Conservation (phyloP, 2,113 vertebrate genomes). For the Syngnathus floridae region DNA sequence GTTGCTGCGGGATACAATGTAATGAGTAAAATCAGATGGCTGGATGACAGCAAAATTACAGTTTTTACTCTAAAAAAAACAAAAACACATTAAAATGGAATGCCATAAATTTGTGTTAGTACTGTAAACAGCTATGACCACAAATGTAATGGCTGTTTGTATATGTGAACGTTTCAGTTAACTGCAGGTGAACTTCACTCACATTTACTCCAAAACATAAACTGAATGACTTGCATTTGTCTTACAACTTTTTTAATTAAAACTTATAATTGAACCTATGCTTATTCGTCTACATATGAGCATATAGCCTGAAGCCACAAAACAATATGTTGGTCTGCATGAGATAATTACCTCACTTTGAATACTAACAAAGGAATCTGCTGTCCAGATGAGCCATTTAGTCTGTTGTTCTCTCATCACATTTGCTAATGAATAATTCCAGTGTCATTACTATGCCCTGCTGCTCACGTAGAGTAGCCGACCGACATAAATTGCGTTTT, state of each 20-base stretch:
- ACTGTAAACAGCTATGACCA: background rate
- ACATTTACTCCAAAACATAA: conserved; percentile 8
- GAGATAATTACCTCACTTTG: conserved; percentile 60
- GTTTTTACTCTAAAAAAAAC: background rate
- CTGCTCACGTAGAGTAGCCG: conserved; percentile 46
- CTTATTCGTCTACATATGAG: conserved; percentile 21
- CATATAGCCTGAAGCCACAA: conserved; percentile 41
- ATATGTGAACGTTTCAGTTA: background rate
- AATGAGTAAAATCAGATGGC: conserved; percentile 5
- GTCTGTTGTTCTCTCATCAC: conserved; percentile 47
- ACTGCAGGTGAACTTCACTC: background rate
- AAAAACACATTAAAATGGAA: background rate
- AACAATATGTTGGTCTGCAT: conserved; percentile 42
- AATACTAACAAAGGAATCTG: conserved; percentile 52
- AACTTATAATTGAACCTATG: conserved; percentile 35
- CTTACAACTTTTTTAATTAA: conserved; percentile 20
- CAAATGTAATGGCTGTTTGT: background rate
- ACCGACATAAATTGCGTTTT: conserved; percentile 50
- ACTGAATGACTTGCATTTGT: background rate
- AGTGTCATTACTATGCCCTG: conserved; percentile 46
- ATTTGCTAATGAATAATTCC: conserved; percentile 65
- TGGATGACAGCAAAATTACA: background rate
- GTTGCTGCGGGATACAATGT: conserved; percentile 11
- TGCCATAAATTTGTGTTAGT: background rate
- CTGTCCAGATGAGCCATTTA: conserved; percentile 48